Evolutionary conservation across 1,140 invertebrate genomes (phyloP), one percentile per base, ranked within the genome.

Genomic region (Acromyrmex echinatior): DNA sequence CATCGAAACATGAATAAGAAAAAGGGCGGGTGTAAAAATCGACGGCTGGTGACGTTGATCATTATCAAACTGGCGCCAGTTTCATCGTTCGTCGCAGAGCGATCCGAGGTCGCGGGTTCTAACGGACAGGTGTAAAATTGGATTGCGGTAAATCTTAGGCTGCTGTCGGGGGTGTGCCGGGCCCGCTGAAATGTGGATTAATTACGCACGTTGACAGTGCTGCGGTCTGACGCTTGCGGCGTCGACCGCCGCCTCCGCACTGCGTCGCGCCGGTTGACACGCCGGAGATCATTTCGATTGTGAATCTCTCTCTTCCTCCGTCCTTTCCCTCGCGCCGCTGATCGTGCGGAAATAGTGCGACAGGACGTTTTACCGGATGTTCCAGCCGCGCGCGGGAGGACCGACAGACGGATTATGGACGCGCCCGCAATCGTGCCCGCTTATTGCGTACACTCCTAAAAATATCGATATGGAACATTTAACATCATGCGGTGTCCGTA

Each of bases 91-190:
- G 16, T 58, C 60, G 60, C 88, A 79, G 79, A 88, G 21, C 87
- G 82, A 21, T 65, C 53, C 78, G 81, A 39, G 86, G 45, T 58
- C 66, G 31, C n/a, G 76, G n/a, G 31, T 14, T 60, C 25, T 92
- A 89, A 93, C 70, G 68, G 93, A 93, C 89, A 90, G 87, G 91
- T 92, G 92, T 92, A 93, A 93, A 93, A 93, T 93, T 92, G 90
- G 87, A 90, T 88, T 92, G 91, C 87, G 91, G 91, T 92, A 89
- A 89, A 93, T 93, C 92, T 92, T 92, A 91, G 86, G 90, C 71
- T 82, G 84, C 87, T 91, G 88, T 88, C 88, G 77, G 86, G 85
- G 74, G 53, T 86, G 89, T 70, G 79, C 87, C 86, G 78, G 56
- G 71, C 62, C 77, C 87, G 88, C 66, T 90, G 91, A 92, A 92